Evolutionary conservation across 2,888 invertebrate genomes (phyloP).

Genomic region (Leptinotarsa juncta): DNA sequence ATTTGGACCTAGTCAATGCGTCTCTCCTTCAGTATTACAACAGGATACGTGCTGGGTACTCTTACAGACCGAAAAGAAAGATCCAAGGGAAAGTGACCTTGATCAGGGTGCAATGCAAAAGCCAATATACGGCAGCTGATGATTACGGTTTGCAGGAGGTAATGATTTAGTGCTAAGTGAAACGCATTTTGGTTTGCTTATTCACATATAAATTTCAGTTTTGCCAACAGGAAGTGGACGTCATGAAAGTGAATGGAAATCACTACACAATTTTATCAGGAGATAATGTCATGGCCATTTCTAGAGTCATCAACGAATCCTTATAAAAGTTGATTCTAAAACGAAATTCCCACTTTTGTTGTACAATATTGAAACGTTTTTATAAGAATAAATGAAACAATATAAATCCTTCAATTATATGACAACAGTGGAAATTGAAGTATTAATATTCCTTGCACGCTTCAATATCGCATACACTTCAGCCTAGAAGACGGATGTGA

Average conservation of each 20-base stretch:
- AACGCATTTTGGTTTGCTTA: not conserved
- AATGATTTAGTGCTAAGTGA: not conserved
- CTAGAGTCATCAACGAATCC: conserved; percentile 37
- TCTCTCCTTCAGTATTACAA: conserved; percentile 37
- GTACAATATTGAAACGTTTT: no score
- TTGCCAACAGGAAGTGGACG: conserved; percentile 34
- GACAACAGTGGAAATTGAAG: no score
- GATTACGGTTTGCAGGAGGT: conserved; percentile 46
- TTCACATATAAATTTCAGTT: not conserved
- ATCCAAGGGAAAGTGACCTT: conserved; percentile 38
- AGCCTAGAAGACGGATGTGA: no score
- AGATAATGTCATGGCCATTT: conserved; percentile 31
- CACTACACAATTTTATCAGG: conserved; percentile 40
- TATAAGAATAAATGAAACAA: no score
- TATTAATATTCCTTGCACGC: no score
- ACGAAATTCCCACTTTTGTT: no score
- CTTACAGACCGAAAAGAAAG: conserved; percentile 34
- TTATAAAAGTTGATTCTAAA: not conserved
- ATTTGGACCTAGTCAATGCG: conserved; percentile 10
- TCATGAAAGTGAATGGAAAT: conserved; percentile 38
- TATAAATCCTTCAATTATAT: no score
- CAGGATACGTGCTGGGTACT: conserved; percentile 35
- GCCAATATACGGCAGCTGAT: conserved; percentile 22
- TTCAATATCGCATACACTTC: no score
- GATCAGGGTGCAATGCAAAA: conserved; percentile 33